phyloP scores from a whole-genome alignment of 2,797 vertebrate genomes.

The Anolis apletophallus region DNA sequence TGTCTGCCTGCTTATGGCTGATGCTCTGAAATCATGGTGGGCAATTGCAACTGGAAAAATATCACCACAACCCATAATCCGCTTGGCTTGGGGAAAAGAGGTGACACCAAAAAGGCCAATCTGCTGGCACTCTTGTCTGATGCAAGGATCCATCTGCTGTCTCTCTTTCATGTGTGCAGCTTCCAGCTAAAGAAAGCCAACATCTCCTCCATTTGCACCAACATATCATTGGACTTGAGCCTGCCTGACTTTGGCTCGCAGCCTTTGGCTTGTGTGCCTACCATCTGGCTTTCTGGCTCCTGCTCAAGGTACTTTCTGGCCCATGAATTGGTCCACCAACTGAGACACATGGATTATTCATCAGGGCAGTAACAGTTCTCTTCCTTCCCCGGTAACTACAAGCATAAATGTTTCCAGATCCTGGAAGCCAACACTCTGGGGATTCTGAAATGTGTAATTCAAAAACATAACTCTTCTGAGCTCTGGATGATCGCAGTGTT shows the following conservation, averaged over 20 bases:
- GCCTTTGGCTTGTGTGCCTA: not conserved
- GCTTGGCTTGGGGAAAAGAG: not conserved
- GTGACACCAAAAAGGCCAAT: not conserved
- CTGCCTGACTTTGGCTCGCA: not conserved
- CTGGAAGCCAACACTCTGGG: too few species aligned
- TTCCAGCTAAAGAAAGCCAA: not conserved
- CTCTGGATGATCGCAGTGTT: not conserved
- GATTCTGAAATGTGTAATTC: too few species aligned
- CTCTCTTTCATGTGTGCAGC: not conserved
- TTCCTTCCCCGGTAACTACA: not conserved
- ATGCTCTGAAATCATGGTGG: not conserved
- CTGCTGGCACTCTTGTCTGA: not conserved
- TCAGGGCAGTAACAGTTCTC: not conserved
- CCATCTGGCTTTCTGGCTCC: not conserved
- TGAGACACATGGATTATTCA: slow-evolving; percentile 6
- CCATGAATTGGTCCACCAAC: not conserved
- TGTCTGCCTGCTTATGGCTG: not conserved
- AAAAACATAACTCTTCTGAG: too few species aligned
- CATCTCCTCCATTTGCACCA: not conserved
- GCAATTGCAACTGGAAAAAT: not conserved
- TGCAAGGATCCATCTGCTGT: too few species aligned
- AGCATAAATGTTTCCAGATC: not conserved
- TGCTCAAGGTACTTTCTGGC: not conserved
- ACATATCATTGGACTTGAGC: not conserved
- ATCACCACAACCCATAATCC: not conserved